Evolutionary conservation across 37 sponge, comb jelly and placozoan species (phyloP).

Genomic region (Lycopodina hypogea): DNA sequence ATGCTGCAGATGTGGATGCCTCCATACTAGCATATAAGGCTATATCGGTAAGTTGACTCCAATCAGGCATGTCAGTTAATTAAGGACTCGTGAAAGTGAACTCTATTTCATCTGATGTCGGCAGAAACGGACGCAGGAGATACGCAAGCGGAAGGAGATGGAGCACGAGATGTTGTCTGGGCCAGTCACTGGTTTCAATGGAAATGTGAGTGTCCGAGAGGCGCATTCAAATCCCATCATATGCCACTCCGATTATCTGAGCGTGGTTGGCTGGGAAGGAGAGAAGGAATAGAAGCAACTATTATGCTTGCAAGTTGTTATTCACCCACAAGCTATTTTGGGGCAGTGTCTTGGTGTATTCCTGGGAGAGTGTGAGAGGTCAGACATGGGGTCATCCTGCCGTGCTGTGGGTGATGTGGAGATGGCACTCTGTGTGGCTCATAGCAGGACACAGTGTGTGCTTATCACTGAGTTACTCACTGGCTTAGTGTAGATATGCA

Average conservation of each 20-base stretch:
- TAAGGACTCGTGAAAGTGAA: background rate
- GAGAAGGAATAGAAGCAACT: background rate
- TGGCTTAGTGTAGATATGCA: too few relatives aligned
- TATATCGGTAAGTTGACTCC: conserved; percentile 41
- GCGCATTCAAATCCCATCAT: background rate
- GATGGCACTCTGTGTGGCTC: too few relatives aligned
- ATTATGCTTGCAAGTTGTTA: background rate
- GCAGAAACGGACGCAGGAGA: conserved; percentile 67
- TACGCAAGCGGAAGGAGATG: conserved; percentile 81
- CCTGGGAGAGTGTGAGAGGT: too few relatives aligned
- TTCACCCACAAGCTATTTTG: too few relatives aligned
- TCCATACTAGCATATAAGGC: conserved; percentile 44
- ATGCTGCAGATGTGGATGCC: conserved; percentile 45
- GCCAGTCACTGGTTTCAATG: conserved; percentile 79
- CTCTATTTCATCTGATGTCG: background rate
- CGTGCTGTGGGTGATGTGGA: too few relatives aligned
- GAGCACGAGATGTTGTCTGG: conserved; percentile 86
- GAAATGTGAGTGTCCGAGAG: conserved; percentile 57
- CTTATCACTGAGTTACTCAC: too few relatives aligned
- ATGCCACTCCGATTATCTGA: too few relatives aligned
- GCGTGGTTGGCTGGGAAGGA: background rate
- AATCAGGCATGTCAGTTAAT: background rate
- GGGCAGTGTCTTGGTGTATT: too few relatives aligned
- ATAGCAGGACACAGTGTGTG: too few relatives aligned
- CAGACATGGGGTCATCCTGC: too few relatives aligned